Base-by-base conservation (phyloP, 1,140 invertebrate species). In the Drosophila pseudoananassae region DNA sequence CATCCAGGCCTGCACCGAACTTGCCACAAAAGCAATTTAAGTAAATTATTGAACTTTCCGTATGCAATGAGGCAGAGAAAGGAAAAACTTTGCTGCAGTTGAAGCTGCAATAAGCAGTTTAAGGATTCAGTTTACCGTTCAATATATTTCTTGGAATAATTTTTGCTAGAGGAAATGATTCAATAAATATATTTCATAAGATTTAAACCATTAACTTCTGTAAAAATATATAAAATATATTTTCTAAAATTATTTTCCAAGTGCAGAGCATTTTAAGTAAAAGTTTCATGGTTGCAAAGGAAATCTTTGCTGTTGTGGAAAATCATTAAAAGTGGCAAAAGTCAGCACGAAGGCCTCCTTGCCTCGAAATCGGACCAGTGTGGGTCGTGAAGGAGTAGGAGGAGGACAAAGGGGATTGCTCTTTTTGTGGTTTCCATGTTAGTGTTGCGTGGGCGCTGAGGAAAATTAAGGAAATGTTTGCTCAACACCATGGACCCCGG, bases 41-140 rank as follows among this genome's bases (percentile, higher is more conserved):
- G 66, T 88, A 88, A 87, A 87, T 87, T 87, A 88, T 87, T 83
- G 63, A 88, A 79, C 83, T 82, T 78, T 83, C 59, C 78, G 75
- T 78, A 76, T 87, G 81, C 64, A 74, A 54, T 46, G 65, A 33
- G 56, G 51, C 40, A 49, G 33, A 51, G 55, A 31, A 36, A 36
- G 31, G 46, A 27, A 64, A 64, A 61, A 61, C 57, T 43, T 55
- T 43, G 31, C 43, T 60, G 58, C 60, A 58, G 84, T 58, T 40
- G 60, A 66, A 64, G 49, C 47, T 29, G 27, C 27, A 29, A 29
- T 29, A 8, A 7, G 1, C 27, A 1, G 27, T 6, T 29, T 29
- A 29, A 31, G 31, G 8, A 31, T 38, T 43, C 40, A 17, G 40
- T 15, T 43, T 15, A 10, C 14, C 10, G 10, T 36, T 29, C 15